Base-by-base conservation (phyloP, 1,140 invertebrate species). In the Wasmannia auropunctata region DNA sequence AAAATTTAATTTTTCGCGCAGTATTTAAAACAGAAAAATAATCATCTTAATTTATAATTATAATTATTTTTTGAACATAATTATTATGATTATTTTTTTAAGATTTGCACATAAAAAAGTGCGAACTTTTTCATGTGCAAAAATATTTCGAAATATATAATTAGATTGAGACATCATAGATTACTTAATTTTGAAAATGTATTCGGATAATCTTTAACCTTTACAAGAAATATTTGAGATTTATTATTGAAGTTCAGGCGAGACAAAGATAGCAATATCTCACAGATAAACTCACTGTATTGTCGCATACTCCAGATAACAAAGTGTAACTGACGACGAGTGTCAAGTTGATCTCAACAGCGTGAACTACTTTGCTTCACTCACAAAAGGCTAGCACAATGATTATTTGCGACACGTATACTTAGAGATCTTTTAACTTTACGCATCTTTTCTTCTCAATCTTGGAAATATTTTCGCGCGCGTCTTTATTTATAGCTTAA, bases 81-180 rank as follows among this genome's bases (percentile, higher is more conserved):
- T n/a, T n/a, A n/a, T 72, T 72, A 72, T 49, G 7, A 70, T 10
- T 70, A 7, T 46, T 19, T 67, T 49, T 62, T 62, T 31, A 62
- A 62, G 51, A 25, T 10, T 46, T 16, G 10, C 5, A 43, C 14
- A 11, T 46, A 14, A 6, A 3, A 10, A 16, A 31, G 56, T 60
- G 5, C n/a, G n/a, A n/a, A n/a, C n/a, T n/a, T n/a, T n/a, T n/a
- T n/a, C n/a, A n/a, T n/a, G n/a, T n/a, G n/a, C n/a, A n/a, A n/a
- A n/a, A n/a, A n/a, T n/a, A n/a, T 25, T 7, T 0, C 22, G 3
- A 46, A 10, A 25, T 4, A 70, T 49, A 54, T 54, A 22, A n/a
- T 14, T 54, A 34, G 11, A 31, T 34, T 19, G 4, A 49, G 19
- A n/a, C n/a, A 10, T 22, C 34, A 37, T 56, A 7, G 25, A 34